Conservation (phyloP, 2,888 invertebrate genomes). For the Hydropsyche betteni region DNA sequence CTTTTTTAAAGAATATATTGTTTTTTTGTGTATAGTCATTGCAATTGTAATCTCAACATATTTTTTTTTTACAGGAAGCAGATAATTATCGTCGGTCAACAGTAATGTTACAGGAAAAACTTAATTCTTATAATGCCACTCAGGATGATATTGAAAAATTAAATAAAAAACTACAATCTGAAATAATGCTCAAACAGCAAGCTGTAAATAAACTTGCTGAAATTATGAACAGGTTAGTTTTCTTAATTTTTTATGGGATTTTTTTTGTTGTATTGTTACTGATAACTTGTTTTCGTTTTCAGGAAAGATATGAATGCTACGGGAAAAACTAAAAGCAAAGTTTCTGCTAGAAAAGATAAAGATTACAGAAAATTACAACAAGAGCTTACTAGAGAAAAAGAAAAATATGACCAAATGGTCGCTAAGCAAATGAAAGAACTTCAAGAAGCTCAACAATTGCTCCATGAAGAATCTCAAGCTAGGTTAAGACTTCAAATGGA, state of each 20-base stretch:
- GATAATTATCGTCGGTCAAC: conserved; percentile 83
- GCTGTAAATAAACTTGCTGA: conserved; percentile 98
- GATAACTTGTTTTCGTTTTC: conserved; percentile 43
- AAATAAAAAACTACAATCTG: conserved; percentile 84
- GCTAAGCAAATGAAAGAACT: conserved; percentile 85
- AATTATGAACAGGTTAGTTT: conserved; percentile 88
- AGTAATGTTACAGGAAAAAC: conserved; percentile 81
- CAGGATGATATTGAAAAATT: conserved; percentile 85
- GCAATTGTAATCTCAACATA: neutral
- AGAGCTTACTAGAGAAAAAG: conserved; percentile 91
- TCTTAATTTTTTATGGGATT: conserved; percentile 27
- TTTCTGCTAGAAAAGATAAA: conserved; percentile 89
- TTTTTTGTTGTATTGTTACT: neutral
- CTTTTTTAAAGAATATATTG: neutral
- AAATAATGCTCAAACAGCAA: conserved; percentile 88
- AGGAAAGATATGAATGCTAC: conserved; percentile 72
- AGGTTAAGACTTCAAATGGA: conserved; percentile 90
- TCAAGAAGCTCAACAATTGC: conserved; percentile 85
- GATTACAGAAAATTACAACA: conserved; percentile 94
- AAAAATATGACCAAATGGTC: conserved; percentile 90
- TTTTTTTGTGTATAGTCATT: no score
- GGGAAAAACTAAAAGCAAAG: conserved; percentile 80
- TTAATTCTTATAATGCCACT: conserved; percentile 71
- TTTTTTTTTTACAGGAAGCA: conserved; percentile 72
- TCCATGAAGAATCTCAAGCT: conserved; percentile 81